phyloP scores from a whole-genome alignment of 1,140 invertebrate species.

The Uloborus diversus region DNA sequence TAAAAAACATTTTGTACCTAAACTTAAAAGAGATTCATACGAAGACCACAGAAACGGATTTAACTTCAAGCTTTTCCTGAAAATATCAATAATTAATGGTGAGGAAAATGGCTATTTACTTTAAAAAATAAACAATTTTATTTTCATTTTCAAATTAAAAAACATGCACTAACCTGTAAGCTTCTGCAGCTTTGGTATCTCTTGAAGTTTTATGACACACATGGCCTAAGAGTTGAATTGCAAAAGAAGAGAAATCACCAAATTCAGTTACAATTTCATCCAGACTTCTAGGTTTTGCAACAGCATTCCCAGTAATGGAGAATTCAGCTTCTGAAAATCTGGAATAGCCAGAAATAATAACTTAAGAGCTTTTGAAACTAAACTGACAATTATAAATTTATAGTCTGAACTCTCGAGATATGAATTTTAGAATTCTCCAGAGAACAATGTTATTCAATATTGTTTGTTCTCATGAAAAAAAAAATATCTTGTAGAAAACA shows the following conservation, averaged over 20 bases:
- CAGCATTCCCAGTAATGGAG: conserved; percentile 73
- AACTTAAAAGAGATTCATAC: conserved; percentile 81
- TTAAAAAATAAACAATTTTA: no score
- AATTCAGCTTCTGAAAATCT: conserved; percentile 79
- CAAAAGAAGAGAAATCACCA: conserved; percentile 90
- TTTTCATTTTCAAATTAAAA: no score
- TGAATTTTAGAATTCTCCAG: background rate
- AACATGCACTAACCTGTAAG: conserved; percentile 70
- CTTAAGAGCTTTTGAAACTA: no score
- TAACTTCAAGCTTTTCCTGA: conserved; percentile 77
- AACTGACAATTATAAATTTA: background rate
- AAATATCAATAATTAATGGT: conserved; percentile 46
- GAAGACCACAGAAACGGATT: conserved; percentile 97
- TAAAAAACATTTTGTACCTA: no score
- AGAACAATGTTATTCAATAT: background rate
- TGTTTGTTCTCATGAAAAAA: background rate
- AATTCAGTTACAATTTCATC: conserved; percentile 86
- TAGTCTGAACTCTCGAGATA: background rate
- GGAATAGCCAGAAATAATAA: no score
- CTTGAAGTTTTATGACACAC: conserved; percentile 88
- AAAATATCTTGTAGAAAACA: no score
- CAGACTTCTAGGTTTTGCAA: conserved; percentile 68
- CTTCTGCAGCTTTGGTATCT: conserved; percentile 80
- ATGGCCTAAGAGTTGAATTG: conserved; percentile 85
- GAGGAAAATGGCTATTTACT: background rate